phyloP scores from a whole-genome alignment of 2,113 vertebrate species.

The Odocoileus hemionus region DNA sequence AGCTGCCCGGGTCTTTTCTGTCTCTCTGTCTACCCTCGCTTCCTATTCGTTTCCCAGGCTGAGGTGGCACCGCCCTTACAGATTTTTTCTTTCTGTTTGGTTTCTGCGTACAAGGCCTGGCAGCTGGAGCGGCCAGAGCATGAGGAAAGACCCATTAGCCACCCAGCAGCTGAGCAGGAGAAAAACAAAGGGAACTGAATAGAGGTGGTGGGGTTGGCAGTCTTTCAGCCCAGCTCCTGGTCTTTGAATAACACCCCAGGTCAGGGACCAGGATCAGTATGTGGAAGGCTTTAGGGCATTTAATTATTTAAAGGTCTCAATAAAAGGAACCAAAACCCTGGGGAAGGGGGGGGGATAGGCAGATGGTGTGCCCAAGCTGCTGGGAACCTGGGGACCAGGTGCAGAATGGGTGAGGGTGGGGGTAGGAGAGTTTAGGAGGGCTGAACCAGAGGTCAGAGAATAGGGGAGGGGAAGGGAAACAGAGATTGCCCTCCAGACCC shows the following conservation, averaged over 20 bases:
- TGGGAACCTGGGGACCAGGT: conserved; percentile 26
- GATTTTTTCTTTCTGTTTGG: background rate
- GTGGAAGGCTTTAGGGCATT: conserved; percentile 54
- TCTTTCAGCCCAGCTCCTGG: conserved; percentile 40
- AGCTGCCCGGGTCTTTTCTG: accelerated
- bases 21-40: background rate
- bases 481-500: background rate
- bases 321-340: conserved; percentile 46
- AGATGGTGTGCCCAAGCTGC: conserved; percentile 55
- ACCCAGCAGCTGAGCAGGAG: conserved; percentile 38
- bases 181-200: conserved; percentile 30
- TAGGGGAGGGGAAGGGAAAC: background rate
- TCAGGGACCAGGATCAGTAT: conserved; percentile 18
- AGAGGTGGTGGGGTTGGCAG: conserved; percentile 40
- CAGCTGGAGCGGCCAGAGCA: background rate
- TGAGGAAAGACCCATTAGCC: conserved; percentile 43
- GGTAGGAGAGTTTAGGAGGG: background rate
- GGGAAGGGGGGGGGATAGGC: conserved; percentile 5
- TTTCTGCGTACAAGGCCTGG: background rate
- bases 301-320: conserved; percentile 73
- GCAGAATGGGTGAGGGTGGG: background rate
- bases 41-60: background rate
- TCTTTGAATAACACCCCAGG: conserved; percentile 58
- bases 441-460: background rate
- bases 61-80: background rate